Evolutionary conservation across 1,140 invertebrate genomes (phyloP).

Genomic region (Drosophila auraria): DNA sequence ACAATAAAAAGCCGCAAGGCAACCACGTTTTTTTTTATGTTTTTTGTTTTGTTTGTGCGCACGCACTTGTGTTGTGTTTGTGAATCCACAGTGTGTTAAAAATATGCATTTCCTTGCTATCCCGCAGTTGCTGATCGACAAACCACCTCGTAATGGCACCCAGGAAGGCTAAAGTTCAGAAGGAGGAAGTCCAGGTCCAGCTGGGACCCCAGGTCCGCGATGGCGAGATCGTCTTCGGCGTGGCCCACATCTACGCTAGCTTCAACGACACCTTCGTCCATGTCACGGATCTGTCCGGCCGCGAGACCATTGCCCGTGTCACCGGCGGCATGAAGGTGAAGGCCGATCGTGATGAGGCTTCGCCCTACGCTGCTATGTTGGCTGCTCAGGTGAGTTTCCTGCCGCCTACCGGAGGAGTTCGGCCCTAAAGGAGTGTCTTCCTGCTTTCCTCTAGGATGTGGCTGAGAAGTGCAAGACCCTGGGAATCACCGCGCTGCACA

Average conservation of each 20-base stretch:
- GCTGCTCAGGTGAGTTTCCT: conserved; percentile 93
- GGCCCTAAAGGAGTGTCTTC: conserved; percentile 1
- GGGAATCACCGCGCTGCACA: conserved; percentile 99
- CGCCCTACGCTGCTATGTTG: conserved; percentile 99
- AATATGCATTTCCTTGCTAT: conserved; percentile 27
- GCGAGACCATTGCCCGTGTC: conserved; percentile 99
- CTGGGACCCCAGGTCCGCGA: conserved; percentile 98
- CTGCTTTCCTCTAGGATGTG: conserved; percentile 91
- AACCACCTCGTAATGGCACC: conserved; percentile 93
- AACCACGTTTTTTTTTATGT: conserved; percentile 24
- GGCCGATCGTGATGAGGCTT: conserved; percentile 99
- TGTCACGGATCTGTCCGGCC: conserved; percentile 99
- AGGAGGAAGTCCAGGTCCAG: conserved; percentile 98
- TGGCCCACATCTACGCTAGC: conserved; percentile 99
- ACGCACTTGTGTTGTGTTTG: conserved; percentile 50
- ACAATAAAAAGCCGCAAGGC: conserved; percentile 9
- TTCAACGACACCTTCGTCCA: conserved; percentile 99
- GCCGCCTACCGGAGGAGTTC: neutral
- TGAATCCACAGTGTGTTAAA: conserved; percentile 11
- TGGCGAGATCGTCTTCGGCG: conserved; percentile 99
- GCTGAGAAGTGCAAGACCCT: conserved; percentile 99
- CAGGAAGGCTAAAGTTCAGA: conserved; percentile 97
- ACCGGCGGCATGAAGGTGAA: conserved; percentile 99
- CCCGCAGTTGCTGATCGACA: conserved; percentile 54
- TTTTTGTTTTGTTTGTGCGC: conserved; percentile 54